Conservation (phyloP, 2,113 vertebrate species). For the Nothobranchius kuhntae region DNA sequence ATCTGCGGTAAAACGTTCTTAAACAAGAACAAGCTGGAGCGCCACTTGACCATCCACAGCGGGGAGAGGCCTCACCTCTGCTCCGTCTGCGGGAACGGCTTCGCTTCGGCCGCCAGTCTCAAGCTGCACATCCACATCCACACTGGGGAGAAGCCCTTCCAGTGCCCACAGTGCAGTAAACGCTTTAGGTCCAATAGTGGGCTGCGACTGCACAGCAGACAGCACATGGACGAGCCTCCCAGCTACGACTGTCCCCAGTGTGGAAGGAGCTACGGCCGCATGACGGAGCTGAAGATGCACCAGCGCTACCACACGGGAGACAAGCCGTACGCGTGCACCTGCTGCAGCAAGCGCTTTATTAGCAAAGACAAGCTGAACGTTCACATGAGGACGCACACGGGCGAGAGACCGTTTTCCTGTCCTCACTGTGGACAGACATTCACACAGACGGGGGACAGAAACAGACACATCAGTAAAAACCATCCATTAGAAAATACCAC, state of each 20-base stretch:
- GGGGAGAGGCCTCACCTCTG: constrained; percentile 71
- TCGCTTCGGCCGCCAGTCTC: constrained; percentile 66
- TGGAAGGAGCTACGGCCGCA: constrained; percentile 67
- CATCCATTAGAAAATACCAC: constrained; percentile 66
- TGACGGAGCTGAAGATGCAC: constrained; percentile 75
- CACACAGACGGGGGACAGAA: constrained; percentile 72
- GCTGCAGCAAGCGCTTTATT: constrained; percentile 71
- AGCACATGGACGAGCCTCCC: constrained; percentile 68
- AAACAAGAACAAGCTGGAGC: constrained; percentile 70
- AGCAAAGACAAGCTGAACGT: constrained; percentile 72
- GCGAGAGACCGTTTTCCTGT: constrained; percentile 70
- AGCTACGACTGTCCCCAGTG: constrained; percentile 66
- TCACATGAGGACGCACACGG: constrained; percentile 72
- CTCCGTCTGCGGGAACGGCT: constrained; percentile 69
- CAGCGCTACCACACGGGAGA: constrained; percentile 75
- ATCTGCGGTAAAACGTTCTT: constrained; percentile 65
- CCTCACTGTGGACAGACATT: constrained; percentile 70
- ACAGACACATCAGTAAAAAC: constrained; percentile 72
- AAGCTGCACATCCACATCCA: constrained; percentile 65
- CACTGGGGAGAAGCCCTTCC: constrained; percentile 68
- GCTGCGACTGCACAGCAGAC: constrained; percentile 63
- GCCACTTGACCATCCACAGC: constrained; percentile 66
- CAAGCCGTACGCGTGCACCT: constrained; percentile 63
- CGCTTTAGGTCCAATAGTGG: constrained; percentile 66
- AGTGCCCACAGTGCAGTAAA: constrained; percentile 65